phyloP scores from a whole-genome alignment of 2,797 vertebrate species.

The Pangasius mekongensis region DNA sequence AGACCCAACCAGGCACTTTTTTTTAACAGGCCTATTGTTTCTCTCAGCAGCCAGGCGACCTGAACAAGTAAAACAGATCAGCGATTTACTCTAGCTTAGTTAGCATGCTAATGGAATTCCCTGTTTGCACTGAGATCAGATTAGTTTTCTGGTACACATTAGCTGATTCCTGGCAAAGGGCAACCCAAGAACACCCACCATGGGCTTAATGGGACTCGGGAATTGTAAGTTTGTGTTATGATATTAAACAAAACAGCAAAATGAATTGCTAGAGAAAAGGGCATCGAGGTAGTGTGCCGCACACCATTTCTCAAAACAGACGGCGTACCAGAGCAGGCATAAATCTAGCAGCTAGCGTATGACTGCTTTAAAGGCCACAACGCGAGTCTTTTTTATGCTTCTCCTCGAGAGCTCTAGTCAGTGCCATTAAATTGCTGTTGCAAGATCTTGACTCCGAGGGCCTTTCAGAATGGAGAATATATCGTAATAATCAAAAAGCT shows the following conservation, averaged over 20 bases:
- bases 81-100: slow-evolving; percentile 39
- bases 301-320: slow-evolving; percentile 57
- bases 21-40: slow-evolving; percentile 79
- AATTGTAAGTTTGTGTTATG: slow-evolving; percentile 52
- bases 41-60: slow-evolving; percentile 39
- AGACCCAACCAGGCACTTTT: slow-evolving; percentile 74
- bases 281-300: slow-evolving; percentile 31
- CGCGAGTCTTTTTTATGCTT: slow-evolving; percentile 53
- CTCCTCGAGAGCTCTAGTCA: slow-evolving; percentile 60
- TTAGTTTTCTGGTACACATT: slow-evolving; percentile 14
- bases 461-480: slow-evolving; percentile 53
- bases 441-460: slow-evolving; percentile 59
- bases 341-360: slow-evolving; percentile 61
- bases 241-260: slow-evolving; percentile 63
- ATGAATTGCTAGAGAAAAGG: slow-evolving; percentile 57
- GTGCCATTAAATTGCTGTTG: slow-evolving; percentile 64
- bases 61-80: slow-evolving; percentile 35
- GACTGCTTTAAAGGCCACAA: slow-evolving; percentile 63
- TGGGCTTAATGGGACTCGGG: neutral
- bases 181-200: neutral
- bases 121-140: slow-evolving; percentile 30
- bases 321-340: slow-evolving; percentile 45
- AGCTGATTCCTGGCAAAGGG: slow-evolving; percentile 2
- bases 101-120: slow-evolving; percentile 36
- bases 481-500: slow-evolving; percentile 63